Conservation (phyloP, 2,888 invertebrate genomes). For the Tipula lateralis region DNA sequence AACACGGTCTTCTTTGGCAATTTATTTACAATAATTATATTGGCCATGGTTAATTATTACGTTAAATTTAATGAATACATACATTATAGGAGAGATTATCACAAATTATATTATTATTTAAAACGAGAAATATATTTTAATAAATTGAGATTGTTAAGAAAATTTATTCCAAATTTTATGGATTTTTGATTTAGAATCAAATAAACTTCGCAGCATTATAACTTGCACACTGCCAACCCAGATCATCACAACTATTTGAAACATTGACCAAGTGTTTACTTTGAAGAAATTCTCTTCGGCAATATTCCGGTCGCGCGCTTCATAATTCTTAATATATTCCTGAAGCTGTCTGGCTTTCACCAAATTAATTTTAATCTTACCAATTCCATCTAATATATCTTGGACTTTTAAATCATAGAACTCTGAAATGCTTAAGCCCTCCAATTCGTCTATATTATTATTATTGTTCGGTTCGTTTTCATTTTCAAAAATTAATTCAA, state of each 20-base stretch:
- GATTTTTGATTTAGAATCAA: slow-evolving; percentile 56
- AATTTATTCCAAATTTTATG: slow-evolving; percentile 45
- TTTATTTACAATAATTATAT: not conserved
- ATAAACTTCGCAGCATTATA: slow-evolving; percentile 71
- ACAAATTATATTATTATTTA: not conserved
- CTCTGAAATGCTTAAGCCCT: slow-evolving; percentile 51
- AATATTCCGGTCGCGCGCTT: slow-evolving; percentile 75
- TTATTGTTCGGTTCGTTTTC: slow-evolving; percentile 53
- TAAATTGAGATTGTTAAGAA: not conserved
- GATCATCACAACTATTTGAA: slow-evolving; percentile 70
- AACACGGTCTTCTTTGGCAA: not conserved
- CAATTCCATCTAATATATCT: slow-evolving; percentile 62
- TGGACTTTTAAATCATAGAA: slow-evolving; percentile 57
- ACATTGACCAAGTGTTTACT: slow-evolving; percentile 72
- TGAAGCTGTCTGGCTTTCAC: slow-evolving; percentile 61
- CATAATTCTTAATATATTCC: slow-evolving; percentile 65
- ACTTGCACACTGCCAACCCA: slow-evolving; percentile 71
- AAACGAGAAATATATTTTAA: not conserved
- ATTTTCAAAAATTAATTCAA: slow-evolving; percentile 66
- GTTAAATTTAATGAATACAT: not conserved
- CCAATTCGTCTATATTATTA: slow-evolving; percentile 42
- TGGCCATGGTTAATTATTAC: not conserved
- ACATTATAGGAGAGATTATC: not conserved
- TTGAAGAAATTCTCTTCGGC: slow-evolving; percentile 76
- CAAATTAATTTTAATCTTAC: slow-evolving; percentile 58